A percentile compares a stretch with the other conserved stretches of the same genome.
Conservation (phyloP, 2,113 vertebrate genomes). For the Spheniscus mendiculus region DNA sequence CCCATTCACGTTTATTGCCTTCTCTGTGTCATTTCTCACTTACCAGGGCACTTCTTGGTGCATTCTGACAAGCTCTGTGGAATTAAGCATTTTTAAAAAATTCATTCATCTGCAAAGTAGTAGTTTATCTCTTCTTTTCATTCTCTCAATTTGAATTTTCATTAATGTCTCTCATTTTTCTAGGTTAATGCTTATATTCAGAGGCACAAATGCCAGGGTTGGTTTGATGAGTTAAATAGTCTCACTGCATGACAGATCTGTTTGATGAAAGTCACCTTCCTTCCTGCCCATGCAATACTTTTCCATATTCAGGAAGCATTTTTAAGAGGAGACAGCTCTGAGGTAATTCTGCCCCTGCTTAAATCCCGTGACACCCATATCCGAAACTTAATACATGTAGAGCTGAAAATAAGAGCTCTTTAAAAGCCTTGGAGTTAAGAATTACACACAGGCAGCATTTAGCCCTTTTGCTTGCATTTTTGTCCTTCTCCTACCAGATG, state of each 20-base stretch:
- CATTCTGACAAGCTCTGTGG: conserved; percentile 27
- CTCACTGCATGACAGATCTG: conserved; percentile 56
- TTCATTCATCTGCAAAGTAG: conserved; percentile 14
- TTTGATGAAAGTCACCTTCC: conserved; percentile 68
- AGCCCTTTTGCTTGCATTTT: not conserved
- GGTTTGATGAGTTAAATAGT: conserved; percentile 45
- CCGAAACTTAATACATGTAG: conserved; percentile 4
- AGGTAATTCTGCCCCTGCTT: conserved; percentile 51
- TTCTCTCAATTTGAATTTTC: conserved; percentile 52
- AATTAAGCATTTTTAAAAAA: not conserved
- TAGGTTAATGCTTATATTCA: conserved; percentile 44
- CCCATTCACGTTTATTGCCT: conserved; percentile 36
- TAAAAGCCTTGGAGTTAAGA: conserved; percentile 9
- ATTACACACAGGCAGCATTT: conserved; percentile 18
- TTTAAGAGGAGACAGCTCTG: conserved; percentile 44
- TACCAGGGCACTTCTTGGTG: not conserved
- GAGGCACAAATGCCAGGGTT: not conserved
- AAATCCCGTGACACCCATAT: conserved; percentile 50
- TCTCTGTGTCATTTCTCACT: conserved; percentile 41
- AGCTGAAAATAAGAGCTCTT: conserved; percentile 31
- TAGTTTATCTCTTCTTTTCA: conserved; percentile 43
- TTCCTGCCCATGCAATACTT: conserved; percentile 51
- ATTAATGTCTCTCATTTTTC: conserved; percentile 41
- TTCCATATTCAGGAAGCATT: conserved; percentile 64
- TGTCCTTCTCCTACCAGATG: not conserved